Percentiles rank a stretch among this genome's conserved stretches.
phyloP scores from a whole-genome alignment of 2,113 vertebrate genomes.

The Ptychochromis oligacanthus region DNA sequence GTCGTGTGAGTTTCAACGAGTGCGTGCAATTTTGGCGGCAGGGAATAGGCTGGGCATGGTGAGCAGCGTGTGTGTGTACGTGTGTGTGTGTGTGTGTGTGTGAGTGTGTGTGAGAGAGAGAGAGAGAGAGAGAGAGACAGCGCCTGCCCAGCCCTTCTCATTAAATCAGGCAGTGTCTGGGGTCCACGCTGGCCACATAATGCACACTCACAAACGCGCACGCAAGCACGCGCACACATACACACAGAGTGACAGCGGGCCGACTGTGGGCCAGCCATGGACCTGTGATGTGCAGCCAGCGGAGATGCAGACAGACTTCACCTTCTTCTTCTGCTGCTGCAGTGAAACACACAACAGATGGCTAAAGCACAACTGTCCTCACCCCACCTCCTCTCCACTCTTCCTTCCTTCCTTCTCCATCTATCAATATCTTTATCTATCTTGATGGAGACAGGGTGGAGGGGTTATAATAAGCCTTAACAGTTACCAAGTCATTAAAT shows the following conservation, averaged over 20 bases:
- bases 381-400: conserved; percentile 34
- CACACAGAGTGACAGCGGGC: conserved; percentile 59
- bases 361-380: conserved; percentile 65
- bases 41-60: conserved; percentile 36
- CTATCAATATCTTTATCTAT: neutral
- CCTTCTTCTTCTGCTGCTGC: conserved; percentile 69
- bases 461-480: neutral
- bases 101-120: conserved; percentile 23
- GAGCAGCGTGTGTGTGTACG: neutral
- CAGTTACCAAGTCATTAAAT: neutral
- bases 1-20: conserved; percentile 59
- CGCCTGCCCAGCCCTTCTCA: conserved; percentile 72
- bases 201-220: conserved; percentile 21
- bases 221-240: neutral
- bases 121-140: conserved; percentile 26
- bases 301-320: conserved; percentile 76
- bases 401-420: neutral
- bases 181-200: conserved; percentile 54
- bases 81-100: conserved; percentile 30
- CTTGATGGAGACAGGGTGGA: neutral
- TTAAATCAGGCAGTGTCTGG: conserved; percentile 73
- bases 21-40: conserved; percentile 45
- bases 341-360: conserved; percentile 71
- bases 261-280: conserved; percentile 63
- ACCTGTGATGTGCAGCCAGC: conserved; percentile 81